Evolutionary conservation across 2,888 invertebrate genomes (phyloP).

Genomic region (Conchocele bisecta): DNA sequence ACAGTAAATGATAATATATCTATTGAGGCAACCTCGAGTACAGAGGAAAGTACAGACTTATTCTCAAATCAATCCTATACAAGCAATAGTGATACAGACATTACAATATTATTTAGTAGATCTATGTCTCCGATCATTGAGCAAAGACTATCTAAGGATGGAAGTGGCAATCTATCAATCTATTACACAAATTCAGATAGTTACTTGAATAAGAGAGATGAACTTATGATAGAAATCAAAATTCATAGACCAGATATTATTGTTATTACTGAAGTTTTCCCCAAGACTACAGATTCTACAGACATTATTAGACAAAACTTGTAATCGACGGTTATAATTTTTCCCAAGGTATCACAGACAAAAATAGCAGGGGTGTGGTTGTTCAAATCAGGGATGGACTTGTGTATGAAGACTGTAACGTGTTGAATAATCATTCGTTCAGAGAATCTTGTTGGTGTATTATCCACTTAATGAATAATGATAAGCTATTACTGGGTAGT

Average conservation of each 20-base stretch:
- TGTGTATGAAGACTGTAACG: neutral
- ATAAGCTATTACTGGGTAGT: neutral
- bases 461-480: neutral
- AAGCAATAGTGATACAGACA: too few relatives aligned
- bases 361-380: conserved; percentile 5
- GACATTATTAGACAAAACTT: neutral
- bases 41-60: too few relatives aligned
- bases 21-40: conserved; percentile 1
- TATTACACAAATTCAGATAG: conserved; percentile 16
- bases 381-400: neutral
- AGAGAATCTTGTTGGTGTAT: conserved; percentile 15
- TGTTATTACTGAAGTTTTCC: conserved; percentile 11
- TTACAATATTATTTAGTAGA: too few relatives aligned
- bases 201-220: conserved; percentile 13
- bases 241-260: conserved; percentile 4
- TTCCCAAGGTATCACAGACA: neutral
- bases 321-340: conserved; percentile 2
- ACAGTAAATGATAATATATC: conserved; percentile 6
- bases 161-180: neutral
- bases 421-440: neutral
- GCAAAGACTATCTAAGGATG: neutral
- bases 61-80: too few relatives aligned
- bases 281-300: neutral
- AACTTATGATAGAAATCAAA: neutral
- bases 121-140: too few relatives aligned